Percentiles rank a stretch among this genome's conserved stretches.
phyloP scores from a whole-genome alignment of 1,140 invertebrate species.

The Cardiocondyla obscurior region DNA sequence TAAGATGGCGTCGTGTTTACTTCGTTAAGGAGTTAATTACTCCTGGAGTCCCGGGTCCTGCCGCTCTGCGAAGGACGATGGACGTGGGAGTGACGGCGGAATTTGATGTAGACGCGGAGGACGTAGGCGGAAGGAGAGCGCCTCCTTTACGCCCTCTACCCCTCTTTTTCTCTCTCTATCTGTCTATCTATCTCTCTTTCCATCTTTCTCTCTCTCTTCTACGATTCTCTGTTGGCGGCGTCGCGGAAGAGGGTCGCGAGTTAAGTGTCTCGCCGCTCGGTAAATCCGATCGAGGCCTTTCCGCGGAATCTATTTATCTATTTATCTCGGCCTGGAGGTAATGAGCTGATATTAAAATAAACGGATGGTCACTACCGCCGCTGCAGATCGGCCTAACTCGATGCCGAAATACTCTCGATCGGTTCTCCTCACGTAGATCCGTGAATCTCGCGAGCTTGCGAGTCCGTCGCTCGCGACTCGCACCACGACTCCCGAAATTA shows the following conservation, averaged over 20 bases:
- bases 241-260: conserved; percentile 67
- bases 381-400: neutral
- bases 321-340: conserved; percentile 79
- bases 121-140: conserved; percentile 67
- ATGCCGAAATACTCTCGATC: neutral
- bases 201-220: conserved; percentile 51
- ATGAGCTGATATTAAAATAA: conserved; percentile 83
- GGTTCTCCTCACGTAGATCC: neutral
- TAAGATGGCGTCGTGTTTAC: conserved; percentile 84
- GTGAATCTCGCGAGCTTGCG: neutral
- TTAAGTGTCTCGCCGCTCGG: conserved; percentile 74
- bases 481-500: neutral
- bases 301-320: conserved; percentile 81
- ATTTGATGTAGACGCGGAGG: conserved; percentile 74
- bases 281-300: conserved; percentile 81
- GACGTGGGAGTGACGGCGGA: conserved; percentile 73
- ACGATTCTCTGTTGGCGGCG: conserved; percentile 47
- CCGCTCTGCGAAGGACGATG: conserved; percentile 74
- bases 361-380: conserved; percentile 58
- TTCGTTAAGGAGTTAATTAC: conserved; percentile 85
- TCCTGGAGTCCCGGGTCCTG: conserved; percentile 77
- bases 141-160: conserved; percentile 61
- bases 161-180: neutral
- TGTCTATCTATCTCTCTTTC: neutral
- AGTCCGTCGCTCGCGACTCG: neutral